Evolutionary conservation across 2,888 invertebrate species (phyloP), one percentile per base, ranked within the genome.

Genomic region (Lingula anatina): DNA sequence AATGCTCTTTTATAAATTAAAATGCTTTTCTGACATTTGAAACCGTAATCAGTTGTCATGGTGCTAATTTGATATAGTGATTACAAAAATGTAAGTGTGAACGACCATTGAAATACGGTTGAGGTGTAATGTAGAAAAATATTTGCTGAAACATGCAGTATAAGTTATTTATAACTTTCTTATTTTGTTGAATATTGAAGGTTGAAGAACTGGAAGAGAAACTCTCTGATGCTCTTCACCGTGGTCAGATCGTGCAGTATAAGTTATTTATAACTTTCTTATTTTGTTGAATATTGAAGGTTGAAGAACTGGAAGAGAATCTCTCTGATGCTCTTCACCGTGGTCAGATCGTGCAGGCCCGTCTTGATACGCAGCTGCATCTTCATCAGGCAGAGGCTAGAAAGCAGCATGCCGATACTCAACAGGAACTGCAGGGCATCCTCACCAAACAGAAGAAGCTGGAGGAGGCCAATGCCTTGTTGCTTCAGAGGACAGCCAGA

Each of bases 241-340:
- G 74, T 52, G 76, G 75, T 53, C 71, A 75, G 50, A 65, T 77
- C n/a, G n/a, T n/a, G n/a, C n/a, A n/a, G n/a, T n/a, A n/a, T n/a
- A n/a, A n/a, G n/a, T n/a, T n/a, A n/a, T n/a, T n/a, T n/a, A n/a
- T n/a, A n/a, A n/a, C n/a, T n/a, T n/a, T n/a, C n/a, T n/a, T n/a
- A n/a, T n/a, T n/a, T n/a, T n/a, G n/a, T n/a, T n/a, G n/a, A n/a
- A n/a, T n/a, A n/a, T n/a, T n/a, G n/a, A n/a, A n/a, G 55, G 62
- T 66, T 2, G 77, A 76, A 53, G 75, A 76, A 45, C 55, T 77
- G 4, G 74, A 77, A 55, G 76, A 77, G 53, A 71, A 71, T 51
- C 54, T 76, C 25, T 66, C 71, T 49, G 75, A 76, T 58, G 63
- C 66, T 28, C 51, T 62, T 26, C 75, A 77, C 51, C 71, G 74